Base-by-base conservation (phyloP, 2,888 invertebrate species). In the Cephalotes varians region DNA sequence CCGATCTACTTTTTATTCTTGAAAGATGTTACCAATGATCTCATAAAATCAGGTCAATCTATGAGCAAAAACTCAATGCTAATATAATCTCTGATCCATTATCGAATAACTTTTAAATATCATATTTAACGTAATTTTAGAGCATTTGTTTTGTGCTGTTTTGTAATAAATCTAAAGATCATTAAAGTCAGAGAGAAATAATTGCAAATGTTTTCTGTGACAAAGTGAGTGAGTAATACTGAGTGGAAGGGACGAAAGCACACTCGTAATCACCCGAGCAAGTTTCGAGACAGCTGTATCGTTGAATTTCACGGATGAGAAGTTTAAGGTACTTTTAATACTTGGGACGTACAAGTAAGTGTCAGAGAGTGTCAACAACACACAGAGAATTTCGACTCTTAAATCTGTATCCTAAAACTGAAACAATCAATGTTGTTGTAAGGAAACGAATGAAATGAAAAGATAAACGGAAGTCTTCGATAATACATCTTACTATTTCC, bases 231-330 rank as follows among this genome's bases (percentile, higher is more conserved):
- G 18, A 25, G 5, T 15, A 5, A 1, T n/a, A 44, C 21, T 28
- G 25, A 62, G 37, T 9, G 3, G n/a, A 25, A n/a, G 2, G 12
- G 49, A 21, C 12, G 31, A 10, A 49, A 25, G 34, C 64, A n/a
- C 49, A 31, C n/a, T 31, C 40, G 34, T 74, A 76, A 76, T 76
- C 65, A 76, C 15, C 28, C n/a, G n/a, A n/a, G 31, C 37, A 58
- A 54, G 51, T 40, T 62, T 67, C 76, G 37, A 4, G 37, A 28
- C 51, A 54, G 37, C 18, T 76, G 64, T 64, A 51, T 37, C 64
- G 37, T 51, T 40, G 51, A 49, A 76, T 76, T 76, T 76, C 51
- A 37, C 15, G 67, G 51, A 65, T 65, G 76, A 65, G 67, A 9
- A 15, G 6, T 67, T 76, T 21, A 28, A 76, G 25, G 15, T 4